Evolutionary conservation across 1,140 invertebrate genomes (phyloP), one percentile per base, ranked within the genome.

Genomic region (Belonocnema kinseyi): DNA sequence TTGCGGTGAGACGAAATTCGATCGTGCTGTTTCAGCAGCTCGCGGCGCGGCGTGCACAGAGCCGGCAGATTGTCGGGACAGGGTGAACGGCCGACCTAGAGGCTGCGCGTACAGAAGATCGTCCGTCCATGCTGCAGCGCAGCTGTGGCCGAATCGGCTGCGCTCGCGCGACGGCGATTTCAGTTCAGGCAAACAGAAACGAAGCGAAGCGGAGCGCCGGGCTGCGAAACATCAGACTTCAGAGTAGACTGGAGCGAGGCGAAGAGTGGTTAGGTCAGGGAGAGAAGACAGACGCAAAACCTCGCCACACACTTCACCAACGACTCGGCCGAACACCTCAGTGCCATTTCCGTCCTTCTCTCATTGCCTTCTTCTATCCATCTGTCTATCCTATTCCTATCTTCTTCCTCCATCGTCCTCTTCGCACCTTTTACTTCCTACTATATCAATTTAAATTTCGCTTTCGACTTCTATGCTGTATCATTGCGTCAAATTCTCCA

Each of bases 41-140:
- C 81, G 80, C 77, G 80, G 80, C 79, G 77, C 76, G 79, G 8
- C 79, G 74, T 78, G 76, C 80, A 77, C 74, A 72, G 75, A 77
- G 81, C 79, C 79, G 79, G 83, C 77, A 80, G 81, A 85, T 84
- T 82, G 81, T 81, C 83, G 80, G 84, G 82, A 87, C 86, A 89
- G 89, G 90, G 90, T 91, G 89, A 91, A 91, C 88, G 90, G 77
- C 90, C 90, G 90, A 91, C 90, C 90, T 91, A 91, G 90, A 91
- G 89, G 89, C 89, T 90, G 85, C 82, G 83, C 84, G 83, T 85
- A 76, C 53, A 81, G 78, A 66, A 12, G 54, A 85, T 84, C 85
- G 85, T 85, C 80, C 85, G 85, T 85, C 79, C 85, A 84, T 79
- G 80, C 82, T 80, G 80, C 83, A 87, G 83, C 83, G 81, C 80